These are phyloP conservation scores for Scaeva pyrastri DNA, from an alignment of 2,888 invertebrate genomes.

Conservation along the genomic window DNA sequence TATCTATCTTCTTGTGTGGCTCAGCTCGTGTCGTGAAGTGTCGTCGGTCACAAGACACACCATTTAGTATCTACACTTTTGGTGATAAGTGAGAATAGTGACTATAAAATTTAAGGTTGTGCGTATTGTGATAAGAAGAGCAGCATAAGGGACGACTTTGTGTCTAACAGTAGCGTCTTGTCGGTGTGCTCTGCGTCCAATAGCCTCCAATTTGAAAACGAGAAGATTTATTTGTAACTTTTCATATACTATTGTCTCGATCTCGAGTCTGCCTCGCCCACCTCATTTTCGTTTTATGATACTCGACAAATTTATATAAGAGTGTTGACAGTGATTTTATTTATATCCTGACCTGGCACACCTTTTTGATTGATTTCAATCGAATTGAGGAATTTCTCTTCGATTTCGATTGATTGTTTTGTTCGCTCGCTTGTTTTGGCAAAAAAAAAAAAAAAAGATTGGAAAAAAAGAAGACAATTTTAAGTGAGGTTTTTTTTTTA, in stretches of 20 bases:
- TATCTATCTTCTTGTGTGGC: slow-evolving; percentile 18
- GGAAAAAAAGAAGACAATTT: neutral
- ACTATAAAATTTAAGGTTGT: slow-evolving; percentile 34
- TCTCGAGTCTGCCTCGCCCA: slow-evolving; percentile 20
- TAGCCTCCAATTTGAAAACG: neutral
- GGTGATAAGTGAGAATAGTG: no score
- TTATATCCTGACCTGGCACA: slow-evolving; percentile 66
- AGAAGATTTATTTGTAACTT: slow-evolving; percentile 13
- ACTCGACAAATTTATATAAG: slow-evolving; percentile 51
- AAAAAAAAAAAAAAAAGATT: neutral
- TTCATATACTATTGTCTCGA: neutral
- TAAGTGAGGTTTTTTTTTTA: slow-evolving; percentile 1
- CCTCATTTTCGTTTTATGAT: slow-evolving; percentile 32
- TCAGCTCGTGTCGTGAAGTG: neutral
- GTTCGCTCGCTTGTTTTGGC: slow-evolving; percentile 3
- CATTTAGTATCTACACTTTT: slow-evolving; percentile 4
- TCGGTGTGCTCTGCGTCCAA: neutral
- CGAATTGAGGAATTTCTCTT: slow-evolving; percentile 25
- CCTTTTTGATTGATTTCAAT: slow-evolving; percentile 52
- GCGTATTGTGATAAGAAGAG: slow-evolving; percentile 37
- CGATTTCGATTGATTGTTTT: slow-evolving; percentile 6
- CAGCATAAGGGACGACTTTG: slow-evolving; percentile 42
- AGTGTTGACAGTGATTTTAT: slow-evolving; percentile 70
- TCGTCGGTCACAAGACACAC: slow-evolving; percentile 34
- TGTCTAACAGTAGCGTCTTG: slow-evolving; percentile 44